Conservation (phyloP, 2,888 invertebrate genomes). For the Sussaba pulchella region DNA sequence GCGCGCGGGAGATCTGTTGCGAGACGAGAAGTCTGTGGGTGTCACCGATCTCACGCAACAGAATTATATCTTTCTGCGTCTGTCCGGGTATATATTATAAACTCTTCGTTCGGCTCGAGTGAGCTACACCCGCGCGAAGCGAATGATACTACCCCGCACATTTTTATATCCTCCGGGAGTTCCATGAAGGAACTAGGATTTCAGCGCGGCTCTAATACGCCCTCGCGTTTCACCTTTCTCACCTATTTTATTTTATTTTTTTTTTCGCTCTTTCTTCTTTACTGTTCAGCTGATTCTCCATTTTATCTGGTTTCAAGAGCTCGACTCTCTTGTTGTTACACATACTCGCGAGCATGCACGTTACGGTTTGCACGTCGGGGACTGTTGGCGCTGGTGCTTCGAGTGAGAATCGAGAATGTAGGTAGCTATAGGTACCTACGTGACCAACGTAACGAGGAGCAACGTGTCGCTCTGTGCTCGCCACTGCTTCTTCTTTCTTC, state of each 20-base stretch:
- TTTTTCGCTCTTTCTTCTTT: slow-evolving; percentile 45
- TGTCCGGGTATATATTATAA: slow-evolving; percentile 22
- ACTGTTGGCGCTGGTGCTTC: slow-evolving; percentile 38
- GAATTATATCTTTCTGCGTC: slow-evolving; percentile 49
- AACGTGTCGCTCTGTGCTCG: slow-evolving; percentile 66
- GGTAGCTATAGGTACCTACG: slow-evolving; percentile 42
- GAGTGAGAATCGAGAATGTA: slow-evolving; percentile 58
- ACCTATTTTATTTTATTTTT: slow-evolving; percentile 33
- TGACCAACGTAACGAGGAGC: slow-evolving; percentile 66
- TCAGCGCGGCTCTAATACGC: slow-evolving; percentile 59
- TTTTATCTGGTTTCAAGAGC: slow-evolving; percentile 53
- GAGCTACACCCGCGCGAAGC: slow-evolving; percentile 18
- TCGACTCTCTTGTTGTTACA: slow-evolving; percentile 60
- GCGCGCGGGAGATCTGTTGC: slow-evolving; percentile 46
- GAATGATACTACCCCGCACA: slow-evolving; percentile 49
- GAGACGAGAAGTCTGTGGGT: slow-evolving; percentile 72
- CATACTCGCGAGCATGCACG: slow-evolving; percentile 56
- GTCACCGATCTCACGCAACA: slow-evolving; percentile 79
- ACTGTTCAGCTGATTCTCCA: slow-evolving; percentile 41
- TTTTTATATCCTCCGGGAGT: not conserved
- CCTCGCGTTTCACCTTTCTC: slow-evolving; percentile 58
- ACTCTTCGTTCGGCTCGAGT: slow-evolving; percentile 12
- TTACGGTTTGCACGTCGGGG: slow-evolving; percentile 44
- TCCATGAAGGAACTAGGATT: slow-evolving; percentile 57
- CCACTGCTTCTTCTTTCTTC: slow-evolving; percentile 45